A percentile compares a stretch with the other conserved stretches of the same genome.
Conservation (phyloP, 2,888 invertebrate species). For the Aelia acuminata region DNA sequence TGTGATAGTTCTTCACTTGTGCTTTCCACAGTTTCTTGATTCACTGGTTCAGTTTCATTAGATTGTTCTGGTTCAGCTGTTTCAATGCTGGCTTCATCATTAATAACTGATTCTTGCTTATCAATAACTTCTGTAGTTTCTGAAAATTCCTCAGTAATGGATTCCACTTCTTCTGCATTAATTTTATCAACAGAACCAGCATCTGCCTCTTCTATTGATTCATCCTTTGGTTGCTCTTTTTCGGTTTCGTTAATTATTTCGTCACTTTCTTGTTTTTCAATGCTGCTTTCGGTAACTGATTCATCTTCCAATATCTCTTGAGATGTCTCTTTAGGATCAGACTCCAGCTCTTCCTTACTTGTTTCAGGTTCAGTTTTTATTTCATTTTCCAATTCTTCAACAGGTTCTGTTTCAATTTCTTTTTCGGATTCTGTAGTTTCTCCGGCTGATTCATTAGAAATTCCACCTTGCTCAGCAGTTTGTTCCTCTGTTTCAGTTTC, state of each 20-base stretch:
- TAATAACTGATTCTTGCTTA: conserved; percentile 66
- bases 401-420: conserved; percentile 67
- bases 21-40: neutral
- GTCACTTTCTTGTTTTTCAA: conserved; percentile 66
- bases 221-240: neutral
- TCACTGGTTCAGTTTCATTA: neutral
- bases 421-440: conserved; percentile 66
- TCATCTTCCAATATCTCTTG: conserved; percentile 67
- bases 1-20: neutral
- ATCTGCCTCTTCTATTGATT: conserved; percentile 43
- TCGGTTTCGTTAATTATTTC: conserved; percentile 66
- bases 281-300: conserved; percentile 65
- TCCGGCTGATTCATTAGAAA: conserved; percentile 8
- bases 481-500: conserved; percentile 67
- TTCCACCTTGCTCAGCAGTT: conserved; percentile 65
- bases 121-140: conserved; percentile 59
- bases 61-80: neutral
- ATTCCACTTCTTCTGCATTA: neutral
- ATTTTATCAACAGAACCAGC: neutral
- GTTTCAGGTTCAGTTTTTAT: conserved; percentile 67
- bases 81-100: conserved; percentile 3
- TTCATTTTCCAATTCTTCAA: conserved; percentile 65
- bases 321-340: conserved; percentile 67
- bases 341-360: conserved; percentile 65
- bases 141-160: neutral